Evolutionary conservation across 1,140 invertebrate genomes (phyloP).

Genomic region (Pseudoatta argentina): DNA sequence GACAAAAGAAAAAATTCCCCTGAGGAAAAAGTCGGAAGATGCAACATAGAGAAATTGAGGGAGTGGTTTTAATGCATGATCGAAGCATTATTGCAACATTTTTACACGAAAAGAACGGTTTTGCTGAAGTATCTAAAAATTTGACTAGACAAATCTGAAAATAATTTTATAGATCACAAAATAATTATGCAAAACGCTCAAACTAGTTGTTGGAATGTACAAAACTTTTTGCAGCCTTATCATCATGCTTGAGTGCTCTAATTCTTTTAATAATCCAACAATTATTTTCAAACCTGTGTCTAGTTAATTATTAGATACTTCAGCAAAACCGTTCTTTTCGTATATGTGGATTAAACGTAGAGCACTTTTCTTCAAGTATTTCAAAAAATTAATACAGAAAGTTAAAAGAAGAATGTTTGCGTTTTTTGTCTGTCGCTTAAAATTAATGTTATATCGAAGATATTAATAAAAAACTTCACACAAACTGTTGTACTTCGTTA

Average conservation of each 20-base stretch:
- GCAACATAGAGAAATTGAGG: conserved; percentile 11
- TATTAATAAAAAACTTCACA: not conserved
- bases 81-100: conserved; percentile 33
- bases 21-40: not conserved
- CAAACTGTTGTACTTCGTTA: not conserved
- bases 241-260: too few relatives aligned
- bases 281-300: too few relatives aligned
- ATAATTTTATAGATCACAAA: too few relatives aligned
- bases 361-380: not conserved
- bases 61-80: conserved; percentile 46
- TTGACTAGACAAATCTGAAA: too few relatives aligned
- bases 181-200: too few relatives aligned
- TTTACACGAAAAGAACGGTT: too few relatives aligned
- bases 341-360: not conserved
- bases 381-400: not conserved
- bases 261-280: too few relatives aligned
- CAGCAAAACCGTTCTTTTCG: too few relatives aligned
- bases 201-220: too few relatives aligned
- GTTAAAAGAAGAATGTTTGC: not conserved
- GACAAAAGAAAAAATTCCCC: not conserved
- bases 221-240: too few relatives aligned
- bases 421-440: not conserved
- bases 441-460: not conserved
- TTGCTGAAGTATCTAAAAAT: too few relatives aligned
- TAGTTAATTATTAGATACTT: too few relatives aligned